phyloP scores from a whole-genome alignment of 2,888 invertebrate species.

The Melipona bicolor region DNA sequence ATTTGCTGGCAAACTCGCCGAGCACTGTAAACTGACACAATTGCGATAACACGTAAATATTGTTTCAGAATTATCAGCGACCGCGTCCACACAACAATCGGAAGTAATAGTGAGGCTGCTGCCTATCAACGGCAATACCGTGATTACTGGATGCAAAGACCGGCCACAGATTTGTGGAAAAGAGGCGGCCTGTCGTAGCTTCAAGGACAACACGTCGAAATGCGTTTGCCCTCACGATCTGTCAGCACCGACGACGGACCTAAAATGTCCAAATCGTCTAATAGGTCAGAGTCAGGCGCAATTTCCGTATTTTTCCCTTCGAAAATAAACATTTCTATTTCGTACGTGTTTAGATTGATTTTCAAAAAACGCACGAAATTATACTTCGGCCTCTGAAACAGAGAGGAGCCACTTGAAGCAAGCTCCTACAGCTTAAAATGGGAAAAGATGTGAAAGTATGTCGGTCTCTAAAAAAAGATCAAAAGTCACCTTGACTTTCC shows the following conservation, averaged over 20 bases:
- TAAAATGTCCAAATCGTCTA: slow-evolving; percentile 87
- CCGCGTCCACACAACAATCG: slow-evolving; percentile 54
- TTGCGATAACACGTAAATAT: slow-evolving; percentile 40
- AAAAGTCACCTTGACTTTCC: slow-evolving; percentile 5
- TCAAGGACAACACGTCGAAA: slow-evolving; percentile 85
- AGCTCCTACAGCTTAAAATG: not conserved
- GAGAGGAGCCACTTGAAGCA: no score
- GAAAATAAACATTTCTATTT: not conserved
- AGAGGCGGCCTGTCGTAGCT: slow-evolving; percentile 87
- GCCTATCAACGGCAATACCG: slow-evolving; percentile 54
- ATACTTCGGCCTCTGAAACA: no score
- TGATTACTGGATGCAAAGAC: slow-evolving; percentile 76
- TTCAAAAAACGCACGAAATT: no score
- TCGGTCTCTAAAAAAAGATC: not conserved
- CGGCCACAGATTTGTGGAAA: slow-evolving; percentile 86
- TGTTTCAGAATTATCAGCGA: slow-evolving; percentile 70
- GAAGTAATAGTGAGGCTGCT: slow-evolving; percentile 65
- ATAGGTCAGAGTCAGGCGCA: slow-evolving; percentile 84
- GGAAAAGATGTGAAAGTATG: not conserved
- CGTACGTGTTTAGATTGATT: no score
- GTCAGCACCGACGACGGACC: slow-evolving; percentile 87
- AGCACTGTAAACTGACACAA: slow-evolving; percentile 11
- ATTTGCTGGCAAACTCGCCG: not conserved
- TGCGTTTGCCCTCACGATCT: slow-evolving; percentile 89
- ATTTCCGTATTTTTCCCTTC: not conserved